Conservation (phyloP, 2,888 invertebrate species). For the Philaethria dido region DNA sequence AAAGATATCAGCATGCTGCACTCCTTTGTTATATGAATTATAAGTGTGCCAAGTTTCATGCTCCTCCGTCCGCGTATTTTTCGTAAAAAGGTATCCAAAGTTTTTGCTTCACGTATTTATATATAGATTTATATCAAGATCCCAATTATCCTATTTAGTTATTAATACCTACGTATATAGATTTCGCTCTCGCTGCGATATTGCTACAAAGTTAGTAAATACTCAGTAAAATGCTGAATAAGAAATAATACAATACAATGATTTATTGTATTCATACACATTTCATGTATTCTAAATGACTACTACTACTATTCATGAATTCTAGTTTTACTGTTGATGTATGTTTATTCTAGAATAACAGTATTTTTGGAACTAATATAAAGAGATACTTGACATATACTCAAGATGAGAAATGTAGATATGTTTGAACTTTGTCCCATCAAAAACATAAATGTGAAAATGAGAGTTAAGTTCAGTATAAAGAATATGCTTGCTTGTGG, state of each 20-base stretch:
- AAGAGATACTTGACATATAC: not conserved
- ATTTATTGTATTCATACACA: not conserved
- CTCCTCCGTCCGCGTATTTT: too few species aligned
- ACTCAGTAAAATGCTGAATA: not conserved
- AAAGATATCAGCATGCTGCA: too few species aligned
- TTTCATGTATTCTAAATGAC: slow-evolving; percentile 3
- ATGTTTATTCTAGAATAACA: slow-evolving; percentile 8
- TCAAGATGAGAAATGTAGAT: not conserved
- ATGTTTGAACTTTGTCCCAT: too few species aligned
- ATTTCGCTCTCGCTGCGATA: not conserved
- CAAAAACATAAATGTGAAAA: too few species aligned
- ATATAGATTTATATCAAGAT: not conserved
- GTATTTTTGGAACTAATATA: slow-evolving; percentile 15
- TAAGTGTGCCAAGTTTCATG: too few species aligned
- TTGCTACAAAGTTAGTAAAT: not conserved
- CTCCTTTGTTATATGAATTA: too few species aligned
- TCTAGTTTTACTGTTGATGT: slow-evolving; percentile 6
- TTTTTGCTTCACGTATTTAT: too few species aligned
- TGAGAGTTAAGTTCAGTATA: too few species aligned
- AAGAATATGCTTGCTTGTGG: too few species aligned
- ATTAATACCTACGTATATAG: not conserved
- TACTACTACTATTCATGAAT: slow-evolving; percentile 3
- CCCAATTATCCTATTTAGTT: not conserved
- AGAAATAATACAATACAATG: slow-evolving; percentile 11
- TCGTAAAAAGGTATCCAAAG: too few species aligned